Evolutionary conservation across 2,113 vertebrate genomes (phyloP).

Genomic region (Percopsis transmontana): DNA sequence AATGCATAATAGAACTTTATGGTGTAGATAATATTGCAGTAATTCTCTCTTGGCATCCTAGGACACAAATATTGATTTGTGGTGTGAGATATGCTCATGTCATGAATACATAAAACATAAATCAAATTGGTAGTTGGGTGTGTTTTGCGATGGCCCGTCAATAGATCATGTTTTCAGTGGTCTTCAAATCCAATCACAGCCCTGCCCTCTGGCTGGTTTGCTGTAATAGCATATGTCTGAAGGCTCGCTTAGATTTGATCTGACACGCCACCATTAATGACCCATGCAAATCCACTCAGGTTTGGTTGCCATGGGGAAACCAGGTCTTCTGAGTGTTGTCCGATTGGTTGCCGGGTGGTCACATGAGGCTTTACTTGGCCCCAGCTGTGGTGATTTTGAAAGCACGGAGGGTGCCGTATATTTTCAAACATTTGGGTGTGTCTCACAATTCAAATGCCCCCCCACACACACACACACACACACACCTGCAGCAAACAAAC

Average conservation of each 20-base stretch:
- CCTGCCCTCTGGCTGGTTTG: conserved; percentile 17
- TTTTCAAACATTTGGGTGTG: conserved; percentile 48
- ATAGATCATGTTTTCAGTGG: conserved; percentile 33
- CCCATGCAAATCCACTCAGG: conserved; percentile 40
- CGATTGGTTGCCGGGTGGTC: conserved; percentile 43
- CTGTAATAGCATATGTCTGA: conserved; percentile 37
- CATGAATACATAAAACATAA: conserved; percentile 30
- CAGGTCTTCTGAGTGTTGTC: conserved; percentile 1
- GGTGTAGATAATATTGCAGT: conserved; percentile 36
- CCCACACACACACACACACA: background rate
- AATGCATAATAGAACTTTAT: background rate
- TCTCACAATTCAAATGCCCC: conserved; percentile 16
- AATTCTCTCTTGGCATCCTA: conserved; percentile 33
- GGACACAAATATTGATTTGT: conserved; percentile 41
- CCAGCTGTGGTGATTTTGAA: conserved; percentile 36
- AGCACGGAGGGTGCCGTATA: conserved; percentile 23
- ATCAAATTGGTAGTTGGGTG: conserved; percentile 26
- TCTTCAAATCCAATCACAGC: conserved; percentile 45
- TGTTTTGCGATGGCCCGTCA: conserved; percentile 37
- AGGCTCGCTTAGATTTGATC: conserved; percentile 31
- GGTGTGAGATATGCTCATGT: conserved; percentile 28
- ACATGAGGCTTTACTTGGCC: conserved; percentile 19
- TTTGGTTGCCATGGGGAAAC: conserved; percentile 32
- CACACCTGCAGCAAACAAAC: background rate
- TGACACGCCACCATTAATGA: conserved; percentile 24